Evolutionary conservation across 2,888 invertebrate species (phyloP), one percentile per base, ranked within the genome.

Genomic region (Saturnia pavonia): DNA sequence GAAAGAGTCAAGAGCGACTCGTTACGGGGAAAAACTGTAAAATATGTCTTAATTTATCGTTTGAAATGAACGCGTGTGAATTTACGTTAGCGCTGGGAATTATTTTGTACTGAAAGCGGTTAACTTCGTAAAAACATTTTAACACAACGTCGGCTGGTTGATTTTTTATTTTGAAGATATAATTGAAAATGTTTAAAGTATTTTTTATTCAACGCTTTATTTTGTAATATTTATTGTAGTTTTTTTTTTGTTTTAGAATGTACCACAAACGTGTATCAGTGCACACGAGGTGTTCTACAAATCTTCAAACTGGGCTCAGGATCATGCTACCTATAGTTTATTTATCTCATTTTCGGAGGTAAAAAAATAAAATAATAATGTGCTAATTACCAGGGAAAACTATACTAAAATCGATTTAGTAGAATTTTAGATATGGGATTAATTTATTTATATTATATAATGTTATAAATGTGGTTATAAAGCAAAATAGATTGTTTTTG

Each of bases 1-100:
- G 72, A 76, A 74, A 72, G 75, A 78, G 77, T 75, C 76, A 73
- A 79, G 74, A 65, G 51, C 48, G 60, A 70, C 72, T 73, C 67
- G 71, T 71, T 68, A 70, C 71, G 75, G 74, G 72, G 74, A 74
- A 74, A 76, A 77, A 72, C 60, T 25, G 25, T 42, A 68, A 72
- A 73, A 71, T 68, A 71, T 43, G 54, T 63, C 63, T 57, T 60
- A 42, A 71, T 70, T 72, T 71, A 70, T 67, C 43, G 45, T 67
- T 69, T 71, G 27, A 66, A 72, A 34, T 34, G 63, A 63, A 40
- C 40, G 63, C 27, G 27, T 40, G 63, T 63, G 63, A 63, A 63
- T 63, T 40, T 63, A 63, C 63, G 63, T 63, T 19, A 63, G 34
- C 19, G 63, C 34, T 63, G 63, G 16, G 34, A 63, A 40, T 34